Conservation (phyloP, 1,140 invertebrate genomes). For the Agraylea sexmaculata region DNA sequence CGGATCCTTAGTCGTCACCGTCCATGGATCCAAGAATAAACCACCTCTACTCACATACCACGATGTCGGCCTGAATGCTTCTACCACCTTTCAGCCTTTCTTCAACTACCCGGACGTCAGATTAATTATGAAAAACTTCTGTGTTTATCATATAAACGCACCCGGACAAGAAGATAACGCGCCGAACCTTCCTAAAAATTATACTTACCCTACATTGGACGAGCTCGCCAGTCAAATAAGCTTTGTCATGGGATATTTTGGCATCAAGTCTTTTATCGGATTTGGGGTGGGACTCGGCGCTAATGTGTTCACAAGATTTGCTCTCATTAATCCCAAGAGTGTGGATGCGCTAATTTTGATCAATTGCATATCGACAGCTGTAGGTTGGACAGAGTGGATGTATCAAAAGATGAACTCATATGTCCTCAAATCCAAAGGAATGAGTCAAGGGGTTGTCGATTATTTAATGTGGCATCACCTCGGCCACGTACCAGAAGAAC, state of each 20-base stretch:
- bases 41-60: constrained; percentile 94
- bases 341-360: constrained; percentile 74
- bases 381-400: constrained; percentile 98
- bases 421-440: constrained; percentile 72
- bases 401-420: constrained; percentile 92
- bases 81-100: constrained; percentile 80
- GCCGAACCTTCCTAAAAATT: constrained; percentile 77
- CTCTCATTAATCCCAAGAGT: constrained; percentile 66
- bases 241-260: constrained; percentile 80
- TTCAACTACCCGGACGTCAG: constrained; percentile 91
- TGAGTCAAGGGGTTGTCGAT: constrained; percentile 94
- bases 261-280: constrained; percentile 84
- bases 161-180: constrained; percentile 91
- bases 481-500: constrained; percentile 70
- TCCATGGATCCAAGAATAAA: constrained; percentile 82
- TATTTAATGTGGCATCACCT: constrained; percentile 99
- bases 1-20: constrained; percentile 75
- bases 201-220: constrained; percentile 93
- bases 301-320: constrained; percentile 88
- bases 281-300: constrained; percentile 96
- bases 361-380: constrained; percentile 83
- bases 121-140: constrained; percentile 82
- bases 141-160: constrained; percentile 90
- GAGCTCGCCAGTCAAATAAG: constrained; percentile 82
- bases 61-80: constrained; percentile 92